These are phyloP conservation scores for Autographa pulchrina DNA, from an alignment of 2,888 invertebrate genomes.

Conservation along the genomic window DNA sequence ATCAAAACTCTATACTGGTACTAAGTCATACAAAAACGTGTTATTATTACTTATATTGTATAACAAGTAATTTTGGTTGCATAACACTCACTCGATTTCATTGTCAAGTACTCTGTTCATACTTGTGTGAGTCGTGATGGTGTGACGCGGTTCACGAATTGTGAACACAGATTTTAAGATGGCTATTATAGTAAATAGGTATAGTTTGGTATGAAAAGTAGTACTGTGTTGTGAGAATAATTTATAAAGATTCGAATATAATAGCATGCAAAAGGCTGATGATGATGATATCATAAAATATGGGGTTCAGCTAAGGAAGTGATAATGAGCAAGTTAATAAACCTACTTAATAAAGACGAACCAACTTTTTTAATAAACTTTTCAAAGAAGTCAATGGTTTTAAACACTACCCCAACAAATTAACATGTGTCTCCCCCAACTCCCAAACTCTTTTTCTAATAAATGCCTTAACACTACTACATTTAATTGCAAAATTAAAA, in stretches of 20 bases:
- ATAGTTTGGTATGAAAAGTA: neutral
- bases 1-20: neutral
- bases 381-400: too few relatives aligned
- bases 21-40: neutral
- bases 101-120: constrained; percentile 66
- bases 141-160: constrained; percentile 54
- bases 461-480: too few relatives aligned
- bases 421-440: too few relatives aligned
- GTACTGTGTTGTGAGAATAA: neutral
- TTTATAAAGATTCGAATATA: neutral
- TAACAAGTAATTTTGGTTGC: constrained; percentile 58
- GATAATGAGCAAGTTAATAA: too few relatives aligned
- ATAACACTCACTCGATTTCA: constrained; percentile 63
- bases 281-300: too few relatives aligned
- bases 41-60: neutral
- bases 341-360: too few relatives aligned
- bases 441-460: too few relatives aligned
- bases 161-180: constrained; percentile 12
- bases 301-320: too few relatives aligned
- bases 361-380: too few relatives aligned
- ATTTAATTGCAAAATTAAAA: too few relatives aligned
- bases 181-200: neutral
- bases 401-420: too few relatives aligned
- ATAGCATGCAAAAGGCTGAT: too few relatives aligned
- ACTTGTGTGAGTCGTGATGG: constrained; percentile 22